These are phyloP conservation scores for Stegostoma tigrinum DNA, from an alignment of 2,113 vertebrate genomes.

Conservation along the genomic window DNA sequence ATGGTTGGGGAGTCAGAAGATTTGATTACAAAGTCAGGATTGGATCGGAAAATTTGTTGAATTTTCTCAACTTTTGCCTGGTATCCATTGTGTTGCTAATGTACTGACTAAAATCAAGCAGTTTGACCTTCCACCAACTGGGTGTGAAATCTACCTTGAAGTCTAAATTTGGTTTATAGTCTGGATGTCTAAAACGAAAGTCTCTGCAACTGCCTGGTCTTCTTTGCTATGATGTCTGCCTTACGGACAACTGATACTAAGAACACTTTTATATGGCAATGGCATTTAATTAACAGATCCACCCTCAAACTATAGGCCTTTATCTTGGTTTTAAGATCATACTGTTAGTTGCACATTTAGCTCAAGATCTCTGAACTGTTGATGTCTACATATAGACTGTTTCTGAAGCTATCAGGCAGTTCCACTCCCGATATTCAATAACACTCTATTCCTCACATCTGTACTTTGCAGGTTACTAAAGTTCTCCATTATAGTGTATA, in stretches of 20 bases:
- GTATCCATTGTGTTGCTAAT: neutral
- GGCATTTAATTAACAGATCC: neutral
- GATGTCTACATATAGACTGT: no score
- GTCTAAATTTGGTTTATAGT: neutral
- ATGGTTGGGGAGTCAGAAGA: no score
- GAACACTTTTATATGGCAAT: neutral
- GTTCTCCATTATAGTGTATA: no score
- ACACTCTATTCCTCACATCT: no score
- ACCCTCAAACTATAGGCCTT: neutral
- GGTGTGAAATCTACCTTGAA: neutral
- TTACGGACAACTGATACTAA: neutral
- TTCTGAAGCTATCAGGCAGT: no score
- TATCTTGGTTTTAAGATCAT: no score
- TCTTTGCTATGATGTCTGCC: neutral
- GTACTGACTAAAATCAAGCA: neutral
- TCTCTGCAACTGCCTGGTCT: neutral
- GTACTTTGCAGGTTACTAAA: no score
- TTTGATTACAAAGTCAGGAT: no score
- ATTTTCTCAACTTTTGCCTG: neutral
- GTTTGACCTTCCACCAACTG: no score
- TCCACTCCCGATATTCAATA: no score
- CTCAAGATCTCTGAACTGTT: no score
- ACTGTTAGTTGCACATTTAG: no score
- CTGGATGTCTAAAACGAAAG: neutral
- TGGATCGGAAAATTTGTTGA: neutral